Base-by-base conservation (phyloP, 2,113 vertebrate species). In the Pelecanoides urinatrix region DNA sequence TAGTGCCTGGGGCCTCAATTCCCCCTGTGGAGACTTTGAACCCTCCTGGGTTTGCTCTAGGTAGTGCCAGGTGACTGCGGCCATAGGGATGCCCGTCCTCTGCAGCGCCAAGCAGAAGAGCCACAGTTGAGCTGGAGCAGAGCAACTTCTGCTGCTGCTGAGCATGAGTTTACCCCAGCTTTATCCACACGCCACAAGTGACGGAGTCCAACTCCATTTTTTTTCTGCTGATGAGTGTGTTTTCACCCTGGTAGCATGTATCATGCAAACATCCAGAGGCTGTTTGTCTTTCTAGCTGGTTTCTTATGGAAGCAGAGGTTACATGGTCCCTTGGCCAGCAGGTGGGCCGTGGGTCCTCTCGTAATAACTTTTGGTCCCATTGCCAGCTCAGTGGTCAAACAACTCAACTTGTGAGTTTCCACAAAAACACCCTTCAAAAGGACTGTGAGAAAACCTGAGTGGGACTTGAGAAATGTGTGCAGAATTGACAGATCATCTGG, bases 61-160 rank as follows among this genome's bases (percentile, higher is more conserved):
- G 63, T 61, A 61, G 27, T 72, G 86, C 68, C 88, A 81, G 55
- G 45, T 67, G 63, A 30, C 63, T 2, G 26, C 1, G 4, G 90
- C 52, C 68, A 18, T 19, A 17, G 55, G 16, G 14, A 23, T 73
- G 47, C 26, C 65, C 0, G 0, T 65, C 32, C 27, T 13, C 45
- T 1, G 5, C 66, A 38, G 55, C 0, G 0, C 70, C 70, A 40
- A 42, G 44, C 52, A 38, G 56, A 44, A 85, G 16, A 70, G 1
- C 18, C 55, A 22, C 4, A 0, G 14, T 0, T 53, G 47, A 74
- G 44, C 49, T 5, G 45, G 55, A 58, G 50, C 36, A n/a, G 50
- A 44, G 55, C 19, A 61, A 21, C 36, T 73, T 32, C 72, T 91
- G 45, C 7, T 45, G 55, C 40, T 91, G 53, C 36, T 19, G 34